Base-by-base conservation (phyloP, 2,888 invertebrate genomes). In the Ypsolopha scabrella region DNA sequence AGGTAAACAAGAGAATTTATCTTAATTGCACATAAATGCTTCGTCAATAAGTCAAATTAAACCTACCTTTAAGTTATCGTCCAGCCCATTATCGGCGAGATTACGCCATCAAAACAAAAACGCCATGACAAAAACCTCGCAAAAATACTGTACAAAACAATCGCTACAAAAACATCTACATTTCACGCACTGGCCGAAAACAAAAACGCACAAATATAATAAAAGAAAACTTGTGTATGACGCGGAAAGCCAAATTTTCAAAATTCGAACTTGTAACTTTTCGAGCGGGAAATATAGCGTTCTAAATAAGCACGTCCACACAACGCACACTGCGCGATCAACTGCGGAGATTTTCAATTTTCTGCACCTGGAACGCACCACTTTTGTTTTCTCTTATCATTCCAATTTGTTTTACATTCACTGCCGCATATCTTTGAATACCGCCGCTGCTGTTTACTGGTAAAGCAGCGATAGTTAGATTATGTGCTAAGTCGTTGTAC, bases 271-370 rank as follows among this genome's bases (percentile, higher is more conserved):
- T 43, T 46, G 52, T 48, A 41, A 64, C n/a, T 72, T 75, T 73
- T 66, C 64, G 68, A 76, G 75, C 67, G 67, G 70, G 74, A 74
- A 38, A 24, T 34, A 48, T 24, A 71, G 64, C 59, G 61, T 60
- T 51, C 57, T 60, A 62, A 52, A 53, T 53, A 50, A 38, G 61
- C 45, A 59, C 80, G 76, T 71, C 64, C 51, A 33, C 50, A 55
- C 51, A 53, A 47, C 53, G 60, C 73, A 70, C 75, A 58, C 61
- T 65, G 61, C 60, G 74, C 80, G 76, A 66, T 61, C 62, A 62
- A 83, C 83, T 83, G 69, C 59, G 58, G 37, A 9, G 36, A 46
- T 63, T 64, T 56, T 53, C 51, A 51, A 45, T 47, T 45, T 45
- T 45, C 41, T 48, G 39, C 39, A 39, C 49, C 33, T 41, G 39